phyloP scores from a whole-genome alignment of 2,888 invertebrate species.

The Notocelia uddmanniana region DNA sequence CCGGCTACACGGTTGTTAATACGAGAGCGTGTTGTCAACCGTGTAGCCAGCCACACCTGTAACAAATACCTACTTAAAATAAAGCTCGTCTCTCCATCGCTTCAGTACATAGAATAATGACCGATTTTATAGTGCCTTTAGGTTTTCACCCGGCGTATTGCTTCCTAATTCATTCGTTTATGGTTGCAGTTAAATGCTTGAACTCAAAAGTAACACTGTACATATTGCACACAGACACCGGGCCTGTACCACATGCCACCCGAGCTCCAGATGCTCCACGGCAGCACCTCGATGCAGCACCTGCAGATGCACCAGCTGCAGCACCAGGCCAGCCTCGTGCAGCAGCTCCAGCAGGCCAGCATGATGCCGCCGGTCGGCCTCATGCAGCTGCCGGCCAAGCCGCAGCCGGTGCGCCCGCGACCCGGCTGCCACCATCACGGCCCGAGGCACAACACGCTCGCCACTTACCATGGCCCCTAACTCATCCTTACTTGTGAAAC shows the following conservation, averaged over 20 bases:
- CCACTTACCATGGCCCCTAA: constrained; percentile 58
- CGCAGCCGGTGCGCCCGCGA: constrained; percentile 36
- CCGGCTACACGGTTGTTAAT: too few species aligned
- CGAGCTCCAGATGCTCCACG: constrained; percentile 77
- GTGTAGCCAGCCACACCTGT: too few species aligned
- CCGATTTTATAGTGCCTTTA: too few species aligned
- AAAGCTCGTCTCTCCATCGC: too few species aligned
- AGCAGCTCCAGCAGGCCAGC: constrained; percentile 41
- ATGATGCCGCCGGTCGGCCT: neutral
- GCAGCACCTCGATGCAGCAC: constrained; percentile 77
- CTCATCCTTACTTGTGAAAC: constrained; percentile 10
- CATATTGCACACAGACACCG: constrained; percentile 65
- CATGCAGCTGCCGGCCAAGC: constrained; percentile 36
- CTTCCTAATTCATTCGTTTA: neutral
- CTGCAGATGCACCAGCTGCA: constrained; percentile 69
- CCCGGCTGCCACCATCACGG: constrained; percentile 64
- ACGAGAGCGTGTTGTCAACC: too few species aligned
- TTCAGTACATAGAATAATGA: too few species aligned
- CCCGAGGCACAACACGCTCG: constrained; percentile 57
- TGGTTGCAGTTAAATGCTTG: neutral
- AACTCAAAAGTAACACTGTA: constrained; percentile 1
- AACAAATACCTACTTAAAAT: too few species aligned
- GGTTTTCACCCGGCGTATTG: too few species aligned
- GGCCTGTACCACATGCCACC: constrained; percentile 83
- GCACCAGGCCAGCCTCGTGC: constrained; percentile 52